These are phyloP conservation scores for Xanthia icteritia DNA, from an alignment of 2,888 invertebrate genomes.

Conservation along the genomic window DNA sequence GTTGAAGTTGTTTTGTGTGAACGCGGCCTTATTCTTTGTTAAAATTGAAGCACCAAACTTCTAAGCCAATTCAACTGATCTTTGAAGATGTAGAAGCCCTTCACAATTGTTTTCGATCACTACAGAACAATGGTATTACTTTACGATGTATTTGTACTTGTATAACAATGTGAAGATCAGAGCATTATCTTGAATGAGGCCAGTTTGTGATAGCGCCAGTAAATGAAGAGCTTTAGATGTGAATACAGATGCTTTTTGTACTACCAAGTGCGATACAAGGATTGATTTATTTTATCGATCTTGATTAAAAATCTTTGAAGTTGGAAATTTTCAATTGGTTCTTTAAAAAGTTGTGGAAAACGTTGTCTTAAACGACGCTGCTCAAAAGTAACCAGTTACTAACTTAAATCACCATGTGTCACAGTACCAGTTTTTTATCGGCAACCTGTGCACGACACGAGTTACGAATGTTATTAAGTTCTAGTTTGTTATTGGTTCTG, in stretches of 20 bases:
- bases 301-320: neutral
- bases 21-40: neutral
- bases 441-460: too few species aligned
- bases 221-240: conserved; percentile 22
- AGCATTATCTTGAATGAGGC: neutral
- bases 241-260: neutral
- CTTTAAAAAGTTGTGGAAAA: too few species aligned
- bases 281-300: neutral
- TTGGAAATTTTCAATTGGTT: too few species aligned
- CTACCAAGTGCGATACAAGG: neutral
- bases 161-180: conserved; percentile 8
- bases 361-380: too few species aligned
- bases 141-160: neutral
- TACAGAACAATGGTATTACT: conserved; percentile 21
- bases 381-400: too few species aligned
- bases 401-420: too few species aligned
- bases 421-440: too few species aligned
- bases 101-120: conserved; percentile 10
- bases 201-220: conserved; percentile 1
- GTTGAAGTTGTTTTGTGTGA: neutral
- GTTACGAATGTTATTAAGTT: too few species aligned
- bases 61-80: conserved; percentile 5
- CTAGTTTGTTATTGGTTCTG: too few species aligned
- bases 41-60: conserved; percentile 22
- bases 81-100: neutral